phyloP scores from a whole-genome alignment of 2,797 vertebrate species.

The Poecilia gillii region DNA sequence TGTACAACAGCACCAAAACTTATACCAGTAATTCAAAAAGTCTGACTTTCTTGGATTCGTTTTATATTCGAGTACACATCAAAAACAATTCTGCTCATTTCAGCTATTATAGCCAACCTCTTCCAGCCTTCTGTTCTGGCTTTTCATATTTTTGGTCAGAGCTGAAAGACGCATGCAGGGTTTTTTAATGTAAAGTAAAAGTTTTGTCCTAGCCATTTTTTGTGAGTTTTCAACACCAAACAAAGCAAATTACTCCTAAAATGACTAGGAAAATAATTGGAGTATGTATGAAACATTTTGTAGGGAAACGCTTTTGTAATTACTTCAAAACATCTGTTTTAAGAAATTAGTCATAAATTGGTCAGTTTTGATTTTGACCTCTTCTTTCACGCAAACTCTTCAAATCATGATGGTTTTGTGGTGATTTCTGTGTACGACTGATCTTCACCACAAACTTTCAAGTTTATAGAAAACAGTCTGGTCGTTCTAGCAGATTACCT shows the following conservation, averaged over 20 bases:
- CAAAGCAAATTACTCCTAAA: background rate
- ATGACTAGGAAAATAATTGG: background rate
- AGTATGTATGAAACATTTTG: background rate
- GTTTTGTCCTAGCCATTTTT: background rate
- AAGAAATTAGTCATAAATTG: background rate
- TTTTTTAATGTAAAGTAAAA: background rate
- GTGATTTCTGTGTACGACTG: background rate
- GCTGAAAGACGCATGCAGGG: background rate
- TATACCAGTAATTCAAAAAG: background rate
- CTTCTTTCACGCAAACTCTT: background rate
- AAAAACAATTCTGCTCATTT: background rate
- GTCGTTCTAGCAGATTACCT: background rate
- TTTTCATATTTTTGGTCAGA: background rate
- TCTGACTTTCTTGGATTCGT: background rate
- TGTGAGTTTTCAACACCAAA: background rate
- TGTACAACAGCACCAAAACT: background rate
- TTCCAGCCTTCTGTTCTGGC: background rate
- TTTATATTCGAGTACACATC: background rate
- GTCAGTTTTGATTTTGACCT: background rate
- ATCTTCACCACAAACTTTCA: background rate
- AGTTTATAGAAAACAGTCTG: background rate
- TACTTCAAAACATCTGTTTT: background rate
- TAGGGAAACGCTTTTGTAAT: background rate
- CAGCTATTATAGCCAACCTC: background rate
- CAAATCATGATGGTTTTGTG: background rate